phyloP scores from a whole-genome alignment of 2,888 invertebrate genomes.

The Tribolium freemani region DNA sequence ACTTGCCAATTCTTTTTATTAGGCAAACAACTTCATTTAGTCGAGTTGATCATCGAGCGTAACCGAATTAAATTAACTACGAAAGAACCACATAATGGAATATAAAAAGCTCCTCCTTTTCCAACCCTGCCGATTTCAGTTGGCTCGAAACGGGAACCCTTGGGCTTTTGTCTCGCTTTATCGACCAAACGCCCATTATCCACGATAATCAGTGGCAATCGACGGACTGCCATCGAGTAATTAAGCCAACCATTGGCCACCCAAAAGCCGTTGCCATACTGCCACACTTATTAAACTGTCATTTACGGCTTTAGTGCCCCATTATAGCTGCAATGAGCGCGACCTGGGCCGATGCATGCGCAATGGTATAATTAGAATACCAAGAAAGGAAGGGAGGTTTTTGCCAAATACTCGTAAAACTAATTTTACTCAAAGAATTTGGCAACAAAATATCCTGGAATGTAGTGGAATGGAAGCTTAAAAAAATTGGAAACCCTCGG shows the following conservation, averaged over 20 bases:
- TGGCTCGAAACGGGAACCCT: slow-evolving; percentile 45
- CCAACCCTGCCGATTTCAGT: slow-evolving; percentile 37
- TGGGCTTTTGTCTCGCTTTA: slow-evolving; percentile 49
- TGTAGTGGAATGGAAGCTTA: too few species aligned
- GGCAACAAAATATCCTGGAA: too few species aligned
- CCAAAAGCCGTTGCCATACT: slow-evolving; percentile 10
- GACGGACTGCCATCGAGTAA: slow-evolving; percentile 51
- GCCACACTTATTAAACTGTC: slow-evolving; percentile 47
- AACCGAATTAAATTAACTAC: slow-evolving; percentile 48
- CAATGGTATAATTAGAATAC: slow-evolving; percentile 29
- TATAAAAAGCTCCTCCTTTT: slow-evolving; percentile 49
- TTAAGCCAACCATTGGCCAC: slow-evolving; percentile 46
- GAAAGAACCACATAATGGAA: slow-evolving; percentile 48
- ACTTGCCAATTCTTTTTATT: background rate
- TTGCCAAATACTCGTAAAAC: background rate
- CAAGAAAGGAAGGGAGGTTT: slow-evolving; percentile 2
- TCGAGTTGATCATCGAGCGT: slow-evolving; percentile 27
- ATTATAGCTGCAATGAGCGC: slow-evolving; percentile 46
- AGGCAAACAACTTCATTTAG: background rate
- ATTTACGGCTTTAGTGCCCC: slow-evolving; percentile 46
- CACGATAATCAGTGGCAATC: slow-evolving; percentile 52
- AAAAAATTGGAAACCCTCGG: too few species aligned
- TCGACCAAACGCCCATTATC: slow-evolving; percentile 47
- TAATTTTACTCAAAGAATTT: too few species aligned
- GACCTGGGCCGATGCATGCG: slow-evolving; percentile 24